phyloP scores from a whole-genome alignment of 2,113 vertebrate genomes.

The Fregata magnificens region DNA sequence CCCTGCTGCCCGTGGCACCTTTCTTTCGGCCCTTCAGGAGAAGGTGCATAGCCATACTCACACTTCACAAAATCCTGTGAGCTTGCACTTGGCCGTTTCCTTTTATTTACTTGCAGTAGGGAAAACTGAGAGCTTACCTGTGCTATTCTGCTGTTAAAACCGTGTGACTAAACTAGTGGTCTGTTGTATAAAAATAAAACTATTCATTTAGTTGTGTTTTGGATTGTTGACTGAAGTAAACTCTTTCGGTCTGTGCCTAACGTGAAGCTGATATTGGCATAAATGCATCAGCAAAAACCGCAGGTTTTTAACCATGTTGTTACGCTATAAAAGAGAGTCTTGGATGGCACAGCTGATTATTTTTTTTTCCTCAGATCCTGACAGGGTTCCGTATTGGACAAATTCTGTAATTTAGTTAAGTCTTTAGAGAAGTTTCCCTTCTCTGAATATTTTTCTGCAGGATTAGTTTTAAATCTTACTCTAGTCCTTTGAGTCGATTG shows the following conservation, averaged over 20 bases:
- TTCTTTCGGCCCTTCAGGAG: neutral
- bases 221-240: neutral
- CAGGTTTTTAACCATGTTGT: neutral
- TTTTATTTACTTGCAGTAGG: neutral
- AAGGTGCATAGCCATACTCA: neutral
- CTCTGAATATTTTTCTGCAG: neutral
- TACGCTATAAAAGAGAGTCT: neutral
- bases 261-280: neutral
- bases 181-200: neutral
- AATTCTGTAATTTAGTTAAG: neutral
- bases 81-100: neutral
- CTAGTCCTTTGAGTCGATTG: fast-evolving
- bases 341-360: fast-evolving
- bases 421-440: neutral
- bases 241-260: neutral
- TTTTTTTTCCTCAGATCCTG: neutral
- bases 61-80: fast-evolving
- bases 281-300: neutral
- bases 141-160: fast-evolving
- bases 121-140: neutral
- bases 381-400: neutral
- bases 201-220: fast-evolving
- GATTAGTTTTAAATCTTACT: neutral
- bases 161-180: neutral
- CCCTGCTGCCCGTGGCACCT: neutral